phyloP scores from a whole-genome alignment of 2,888 invertebrate species.

The Heliconius charithonia region DNA sequence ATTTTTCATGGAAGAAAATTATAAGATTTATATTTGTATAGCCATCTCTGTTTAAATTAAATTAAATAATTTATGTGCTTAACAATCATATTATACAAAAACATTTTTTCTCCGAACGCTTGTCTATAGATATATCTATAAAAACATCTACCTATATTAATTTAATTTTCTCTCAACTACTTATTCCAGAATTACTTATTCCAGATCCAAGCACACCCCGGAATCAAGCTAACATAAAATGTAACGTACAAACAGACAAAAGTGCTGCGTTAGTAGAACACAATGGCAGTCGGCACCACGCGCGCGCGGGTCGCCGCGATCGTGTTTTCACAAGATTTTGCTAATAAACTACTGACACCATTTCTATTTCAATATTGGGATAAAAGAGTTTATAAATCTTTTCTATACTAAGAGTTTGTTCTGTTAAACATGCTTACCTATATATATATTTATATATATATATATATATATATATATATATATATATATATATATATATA shows the following conservation, averaged over 20 bases:
- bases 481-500: no score
- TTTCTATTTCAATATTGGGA: neutral
- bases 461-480: no score
- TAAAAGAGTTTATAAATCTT: neutral
- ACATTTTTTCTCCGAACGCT: no score
- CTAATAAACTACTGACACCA: constrained; percentile 60
- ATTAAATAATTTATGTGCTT: no score
- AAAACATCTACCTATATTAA: neutral
- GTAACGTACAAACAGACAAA: constrained; percentile 22
- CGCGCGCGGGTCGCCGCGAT: constrained; percentile 60
- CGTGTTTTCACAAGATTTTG: constrained; percentile 75
- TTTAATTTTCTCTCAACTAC: neutral
- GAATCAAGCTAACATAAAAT: constrained; percentile 3
- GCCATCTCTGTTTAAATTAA: no score
- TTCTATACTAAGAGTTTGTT: neutral
- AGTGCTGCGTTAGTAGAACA: constrained; percentile 26
- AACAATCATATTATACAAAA: no score
- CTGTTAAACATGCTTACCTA: no score
- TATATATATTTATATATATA: no score
- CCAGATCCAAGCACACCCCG: neutral
- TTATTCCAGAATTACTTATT: neutral
- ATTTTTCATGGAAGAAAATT: no score
- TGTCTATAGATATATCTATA: neutral
- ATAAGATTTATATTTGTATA: no score
- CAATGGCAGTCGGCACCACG: constrained; percentile 1